Conservation (phyloP, 2,797 vertebrate genomes). For the Hypotaenidia okinawae region DNA sequence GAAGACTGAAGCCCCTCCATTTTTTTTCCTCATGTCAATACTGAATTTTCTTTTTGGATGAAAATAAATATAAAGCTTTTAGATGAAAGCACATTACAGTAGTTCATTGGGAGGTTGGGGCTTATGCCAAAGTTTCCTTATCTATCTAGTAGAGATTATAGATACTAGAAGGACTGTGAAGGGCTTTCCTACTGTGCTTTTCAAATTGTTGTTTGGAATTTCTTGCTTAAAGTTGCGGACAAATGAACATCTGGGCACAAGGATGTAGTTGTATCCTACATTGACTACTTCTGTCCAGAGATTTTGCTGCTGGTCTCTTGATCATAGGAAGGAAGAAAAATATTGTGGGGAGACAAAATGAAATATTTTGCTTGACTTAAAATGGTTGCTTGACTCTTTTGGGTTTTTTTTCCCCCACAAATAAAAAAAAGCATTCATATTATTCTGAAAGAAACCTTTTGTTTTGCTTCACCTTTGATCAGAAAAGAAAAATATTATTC, state of each 20-base stretch:
- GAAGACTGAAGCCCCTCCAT: fast-evolving
- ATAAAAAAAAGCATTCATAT: too few relatives aligned
- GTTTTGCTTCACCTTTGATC: neutral
- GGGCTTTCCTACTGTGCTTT: neutral
- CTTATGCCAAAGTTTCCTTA: neutral
- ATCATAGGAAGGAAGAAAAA: neutral
- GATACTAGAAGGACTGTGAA: neutral
- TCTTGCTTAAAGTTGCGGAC: neutral
- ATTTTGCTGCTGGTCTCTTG: neutral
- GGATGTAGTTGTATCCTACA: neutral
- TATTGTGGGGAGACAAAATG: neutral
- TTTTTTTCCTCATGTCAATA: neutral
- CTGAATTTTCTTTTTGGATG: neutral
- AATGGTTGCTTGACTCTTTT: neutral
- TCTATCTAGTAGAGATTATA: neutral
- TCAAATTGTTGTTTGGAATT: neutral
- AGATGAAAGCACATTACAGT: neutral
- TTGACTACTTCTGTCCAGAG: neutral
- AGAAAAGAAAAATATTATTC: neutral
- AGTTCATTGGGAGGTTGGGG: neutral
- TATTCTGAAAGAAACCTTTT: neutral
- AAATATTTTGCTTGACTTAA: neutral
- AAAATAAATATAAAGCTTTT: neutral
- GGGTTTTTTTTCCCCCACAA: too few relatives aligned
- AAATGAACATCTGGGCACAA: neutral